phyloP scores from a whole-genome alignment of 92 coral and sea anemone species.

The Isaurus tuberculatus region DNA sequence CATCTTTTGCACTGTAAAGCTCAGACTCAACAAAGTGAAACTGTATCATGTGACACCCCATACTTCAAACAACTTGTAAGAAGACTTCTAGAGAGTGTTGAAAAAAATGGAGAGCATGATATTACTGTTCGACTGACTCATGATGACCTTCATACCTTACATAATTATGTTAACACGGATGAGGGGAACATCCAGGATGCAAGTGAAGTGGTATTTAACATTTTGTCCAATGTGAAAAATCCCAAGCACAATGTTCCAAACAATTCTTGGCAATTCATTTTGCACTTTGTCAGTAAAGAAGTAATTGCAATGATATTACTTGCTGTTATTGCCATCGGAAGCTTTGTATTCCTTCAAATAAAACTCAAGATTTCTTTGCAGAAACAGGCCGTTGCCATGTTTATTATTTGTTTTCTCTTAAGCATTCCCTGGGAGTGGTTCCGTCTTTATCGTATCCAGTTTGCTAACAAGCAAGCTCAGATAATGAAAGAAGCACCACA shows the following conservation, averaged over 20 bases:
- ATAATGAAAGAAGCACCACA: slow-evolving; percentile 71
- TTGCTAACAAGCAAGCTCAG: slow-evolving; percentile 85
- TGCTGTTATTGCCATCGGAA: slow-evolving; percentile 36
- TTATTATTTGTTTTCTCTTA: slow-evolving; percentile 63
- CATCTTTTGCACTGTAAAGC: slow-evolving; percentile 38
- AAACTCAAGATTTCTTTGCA: slow-evolving; percentile 68
- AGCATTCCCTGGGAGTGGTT: slow-evolving; percentile 99
- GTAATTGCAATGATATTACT: slow-evolving; percentile 47
- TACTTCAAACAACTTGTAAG: slow-evolving; percentile 80
- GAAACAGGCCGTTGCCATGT: slow-evolving; percentile 69
- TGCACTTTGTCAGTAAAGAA: slow-evolving; percentile 54
- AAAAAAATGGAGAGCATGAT: slow-evolving; percentile 60
- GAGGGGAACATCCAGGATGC: slow-evolving; percentile 78
- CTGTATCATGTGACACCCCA: slow-evolving; percentile 75
- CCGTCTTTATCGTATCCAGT: slow-evolving; percentile 80
- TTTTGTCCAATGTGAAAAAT: slow-evolving; percentile 40
- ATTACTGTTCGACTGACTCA: slow-evolving; percentile 49
- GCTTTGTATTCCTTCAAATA: slow-evolving; percentile 66
- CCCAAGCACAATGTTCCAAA: slow-evolving; percentile 10
- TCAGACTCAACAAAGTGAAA: slow-evolving; percentile 13
- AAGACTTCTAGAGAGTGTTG: slow-evolving; percentile 62
- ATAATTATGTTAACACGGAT: slow-evolving; percentile 61
- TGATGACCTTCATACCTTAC: slow-evolving; percentile 56
- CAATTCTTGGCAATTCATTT: slow-evolving; percentile 29
- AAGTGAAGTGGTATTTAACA: slow-evolving; percentile 60